Evolutionary conservation across 2,888 invertebrate genomes (phyloP).

Genomic region (Melipona beecheii): DNA sequence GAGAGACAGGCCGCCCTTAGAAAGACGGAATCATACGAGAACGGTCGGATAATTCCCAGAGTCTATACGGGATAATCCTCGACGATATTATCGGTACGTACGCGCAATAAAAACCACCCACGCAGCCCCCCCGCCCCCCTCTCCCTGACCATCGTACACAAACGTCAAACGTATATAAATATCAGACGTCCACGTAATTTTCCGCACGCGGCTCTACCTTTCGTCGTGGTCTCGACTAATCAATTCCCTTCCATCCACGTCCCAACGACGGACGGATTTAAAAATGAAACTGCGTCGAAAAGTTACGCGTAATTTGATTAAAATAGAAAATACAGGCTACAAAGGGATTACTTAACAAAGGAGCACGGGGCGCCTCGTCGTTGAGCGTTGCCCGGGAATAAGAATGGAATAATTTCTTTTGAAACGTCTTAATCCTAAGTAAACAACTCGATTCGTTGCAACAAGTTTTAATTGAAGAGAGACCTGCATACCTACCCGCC

Average conservation of each 20-base stretch:
- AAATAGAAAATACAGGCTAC: background rate
- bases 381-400: background rate
- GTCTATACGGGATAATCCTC: constrained; percentile 60
- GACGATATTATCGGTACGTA: constrained; percentile 55
- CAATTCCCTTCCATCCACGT: background rate
- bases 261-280: background rate
- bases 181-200: constrained; percentile 23
- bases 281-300: background rate
- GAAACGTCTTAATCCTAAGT: constrained; percentile 16
- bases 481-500: constrained; percentile 1
- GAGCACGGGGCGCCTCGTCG: background rate
- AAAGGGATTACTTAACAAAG: constrained; percentile 1
- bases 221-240: background rate
- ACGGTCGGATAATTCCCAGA: constrained; percentile 46
- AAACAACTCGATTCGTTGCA: constrained; percentile 21
- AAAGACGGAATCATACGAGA: constrained; percentile 37
- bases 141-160: constrained; percentile 18
- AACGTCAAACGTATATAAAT: constrained; percentile 46
- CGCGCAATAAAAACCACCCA: constrained; percentile 39
- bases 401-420: constrained; percentile 27
- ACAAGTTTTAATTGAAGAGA: constrained; percentile 32
- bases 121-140: too few relatives aligned
- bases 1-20: constrained; percentile 8
- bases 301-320: background rate
- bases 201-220: background rate